Evolutionary conservation across 1,140 invertebrate species (phyloP).

Genomic region (Drosophila lacertosa): DNA sequence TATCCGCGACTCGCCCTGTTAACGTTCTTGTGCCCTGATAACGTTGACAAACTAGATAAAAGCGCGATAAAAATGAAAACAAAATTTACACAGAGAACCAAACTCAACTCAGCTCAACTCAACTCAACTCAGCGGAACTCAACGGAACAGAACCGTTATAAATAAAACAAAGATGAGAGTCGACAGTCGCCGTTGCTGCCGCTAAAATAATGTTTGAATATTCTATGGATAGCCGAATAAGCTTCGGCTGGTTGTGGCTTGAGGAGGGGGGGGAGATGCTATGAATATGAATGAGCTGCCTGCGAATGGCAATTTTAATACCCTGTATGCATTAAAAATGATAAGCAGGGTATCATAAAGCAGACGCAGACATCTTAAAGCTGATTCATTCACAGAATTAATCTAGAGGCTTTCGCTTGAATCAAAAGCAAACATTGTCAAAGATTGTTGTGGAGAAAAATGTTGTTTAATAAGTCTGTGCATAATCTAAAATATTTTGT

Average conservation of each 20-base stretch:
- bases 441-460: no score
- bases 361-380: not conserved
- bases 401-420: not conserved
- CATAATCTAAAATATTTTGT: no score
- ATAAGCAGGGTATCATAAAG: not conserved
- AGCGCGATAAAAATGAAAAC: constrained; percentile 76
- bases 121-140: constrained; percentile 3
- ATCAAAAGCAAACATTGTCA: no score
- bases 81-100: constrained; percentile 53
- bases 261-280: constrained; percentile 16
- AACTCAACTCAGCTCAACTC: constrained; percentile 4
- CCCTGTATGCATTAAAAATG: constrained; percentile 7
- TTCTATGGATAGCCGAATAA: constrained; percentile 49
- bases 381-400: not conserved
- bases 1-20: constrained; percentile 28
- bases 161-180: constrained; percentile 64
- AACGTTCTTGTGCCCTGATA: constrained; percentile 52
- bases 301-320: constrained; percentile 27
- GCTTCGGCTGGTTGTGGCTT: not conserved
- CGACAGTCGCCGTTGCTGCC: constrained; percentile 13
- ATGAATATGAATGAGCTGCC: constrained; percentile 73
- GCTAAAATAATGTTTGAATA: constrained; percentile 61
- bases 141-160: constrained; percentile 54
- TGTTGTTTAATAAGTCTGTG: no score
- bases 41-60: constrained; percentile 82